These are phyloP conservation scores for Chionomys nivalis DNA, from an alignment of 2,113 vertebrate species.

Conservation along the genomic window DNA sequence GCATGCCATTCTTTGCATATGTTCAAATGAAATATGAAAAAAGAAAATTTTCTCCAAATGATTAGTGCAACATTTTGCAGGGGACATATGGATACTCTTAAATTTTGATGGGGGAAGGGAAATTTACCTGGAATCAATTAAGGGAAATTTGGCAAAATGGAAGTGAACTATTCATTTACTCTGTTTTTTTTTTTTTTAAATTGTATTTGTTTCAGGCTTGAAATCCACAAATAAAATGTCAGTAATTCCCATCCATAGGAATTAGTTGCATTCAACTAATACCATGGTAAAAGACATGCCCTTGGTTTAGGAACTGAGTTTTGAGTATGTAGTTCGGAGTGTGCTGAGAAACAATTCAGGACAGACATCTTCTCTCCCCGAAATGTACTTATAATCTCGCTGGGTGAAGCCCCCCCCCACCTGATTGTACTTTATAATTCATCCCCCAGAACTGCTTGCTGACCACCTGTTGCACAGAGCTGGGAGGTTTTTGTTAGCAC, in stretches of 20 bases:
- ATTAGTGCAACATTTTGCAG: slow-evolving; percentile 52
- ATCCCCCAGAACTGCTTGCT: background rate
- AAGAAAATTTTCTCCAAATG: slow-evolving; percentile 50
- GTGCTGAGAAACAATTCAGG: background rate
- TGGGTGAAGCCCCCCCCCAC: background rate
- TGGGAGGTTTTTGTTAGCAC: background rate
- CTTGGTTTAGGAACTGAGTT: background rate
- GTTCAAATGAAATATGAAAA: slow-evolving; percentile 70
- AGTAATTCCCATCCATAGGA: slow-evolving; percentile 4
- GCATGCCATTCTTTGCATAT: slow-evolving; percentile 64
- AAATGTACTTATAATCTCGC: background rate
- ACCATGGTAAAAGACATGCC: background rate
- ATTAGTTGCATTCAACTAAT: slow-evolving; percentile 32
- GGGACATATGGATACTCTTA: slow-evolving; percentile 59
- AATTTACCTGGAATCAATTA: slow-evolving; percentile 76
- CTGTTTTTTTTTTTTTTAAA: background rate
- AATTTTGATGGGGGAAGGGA: background rate
- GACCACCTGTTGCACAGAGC: background rate
- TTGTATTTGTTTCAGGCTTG: slow-evolving; percentile 60
- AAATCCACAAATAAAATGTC: background rate
- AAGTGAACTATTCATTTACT: slow-evolving; percentile 41
- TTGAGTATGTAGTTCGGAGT: slow-evolving; percentile 9
- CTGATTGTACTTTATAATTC: background rate
- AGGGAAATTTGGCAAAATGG: slow-evolving; percentile 58
- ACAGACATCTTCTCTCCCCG: background rate